Conservation (phyloP, 2,888 invertebrate species). For the Perdita meconis region DNA sequence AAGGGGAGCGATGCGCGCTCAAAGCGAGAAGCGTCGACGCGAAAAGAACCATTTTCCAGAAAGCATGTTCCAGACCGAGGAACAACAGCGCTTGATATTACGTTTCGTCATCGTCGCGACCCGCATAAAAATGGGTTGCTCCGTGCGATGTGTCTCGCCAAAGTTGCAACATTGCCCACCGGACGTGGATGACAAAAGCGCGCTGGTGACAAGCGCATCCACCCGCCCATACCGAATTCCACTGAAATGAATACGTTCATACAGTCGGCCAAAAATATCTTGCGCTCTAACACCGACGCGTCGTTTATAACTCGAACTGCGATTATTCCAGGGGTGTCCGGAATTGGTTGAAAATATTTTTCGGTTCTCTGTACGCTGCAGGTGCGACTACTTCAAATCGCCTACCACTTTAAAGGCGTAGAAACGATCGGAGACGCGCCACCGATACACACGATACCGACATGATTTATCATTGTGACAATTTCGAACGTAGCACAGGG, state of each 20-base stretch:
- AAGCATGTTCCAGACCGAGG: neutral
- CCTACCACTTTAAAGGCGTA: conserved; percentile 55
- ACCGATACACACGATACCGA: conserved; percentile 65
- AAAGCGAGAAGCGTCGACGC: neutral
- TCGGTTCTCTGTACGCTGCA: no score
- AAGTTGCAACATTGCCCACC: conserved; percentile 46
- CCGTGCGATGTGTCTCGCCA: conserved; percentile 20
- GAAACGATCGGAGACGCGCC: conserved; percentile 60
- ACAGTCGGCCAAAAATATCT: no score
- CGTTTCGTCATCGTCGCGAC: conserved; percentile 11
- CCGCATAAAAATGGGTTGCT: conserved; percentile 28
- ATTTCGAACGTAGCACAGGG: conserved; percentile 63
- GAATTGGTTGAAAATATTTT: no score
- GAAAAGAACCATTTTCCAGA: neutral
- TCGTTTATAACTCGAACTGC: no score
- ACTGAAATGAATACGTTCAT: conserved; percentile 49
- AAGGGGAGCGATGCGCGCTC: neutral
- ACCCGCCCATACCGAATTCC: conserved; percentile 29
- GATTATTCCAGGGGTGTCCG: no score
- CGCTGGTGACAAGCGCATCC: conserved; percentile 39
- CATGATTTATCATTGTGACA: conserved; percentile 75
- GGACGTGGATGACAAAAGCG: conserved; percentile 57
- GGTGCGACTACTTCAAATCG: no score
- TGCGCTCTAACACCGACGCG: no score
- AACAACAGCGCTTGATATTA: conserved; percentile 1